Percentiles rank a stretch among this genome's conserved stretches.
Evolutionary conservation across 2,888 invertebrate genomes (phyloP).

Genomic region (Athalia rosae): DNA sequence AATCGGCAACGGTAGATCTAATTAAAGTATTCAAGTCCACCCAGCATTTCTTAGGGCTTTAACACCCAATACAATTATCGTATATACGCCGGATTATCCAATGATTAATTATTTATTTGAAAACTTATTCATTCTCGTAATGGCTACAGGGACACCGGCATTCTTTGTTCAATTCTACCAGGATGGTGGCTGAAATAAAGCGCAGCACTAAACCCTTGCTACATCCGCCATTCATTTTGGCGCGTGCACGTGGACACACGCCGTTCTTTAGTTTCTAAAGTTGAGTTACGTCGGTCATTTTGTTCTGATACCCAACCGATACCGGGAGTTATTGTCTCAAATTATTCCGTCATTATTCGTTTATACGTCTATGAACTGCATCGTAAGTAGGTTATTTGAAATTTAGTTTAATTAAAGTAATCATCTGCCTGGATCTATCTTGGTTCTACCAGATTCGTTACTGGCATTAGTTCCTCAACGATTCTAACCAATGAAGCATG

Average conservation of each 20-base stretch:
- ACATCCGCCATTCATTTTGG: conserved; percentile 66
- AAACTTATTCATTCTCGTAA: too few relatives aligned
- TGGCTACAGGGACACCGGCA: too few relatives aligned
- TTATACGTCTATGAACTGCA: conserved; percentile 33
- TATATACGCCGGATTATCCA: too few relatives aligned
- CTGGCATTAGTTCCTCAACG: conserved; percentile 4
- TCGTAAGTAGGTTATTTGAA: conserved; percentile 15
- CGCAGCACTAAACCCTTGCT: too few relatives aligned
- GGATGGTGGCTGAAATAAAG: too few relatives aligned
- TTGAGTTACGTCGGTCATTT: conserved; percentile 25
- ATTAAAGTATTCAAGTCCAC: too few relatives aligned
- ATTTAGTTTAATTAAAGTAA: too few relatives aligned
- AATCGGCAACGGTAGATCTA: too few relatives aligned
- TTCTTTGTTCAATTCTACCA: too few relatives aligned
- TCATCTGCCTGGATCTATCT: background rate
- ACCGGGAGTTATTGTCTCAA: background rate
- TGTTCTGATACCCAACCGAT: background rate
- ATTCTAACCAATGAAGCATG: conserved; percentile 6
- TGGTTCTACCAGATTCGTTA: background rate
- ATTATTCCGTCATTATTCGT: background rate
- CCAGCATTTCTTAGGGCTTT: too few relatives aligned
- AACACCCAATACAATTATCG: too few relatives aligned
- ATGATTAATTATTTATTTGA: too few relatives aligned
- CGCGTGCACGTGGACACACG: conserved; percentile 69
- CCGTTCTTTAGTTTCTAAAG: background rate